Conservation (phyloP, 2,113 vertebrate species). For the Coregonus clupeaformis region DNA sequence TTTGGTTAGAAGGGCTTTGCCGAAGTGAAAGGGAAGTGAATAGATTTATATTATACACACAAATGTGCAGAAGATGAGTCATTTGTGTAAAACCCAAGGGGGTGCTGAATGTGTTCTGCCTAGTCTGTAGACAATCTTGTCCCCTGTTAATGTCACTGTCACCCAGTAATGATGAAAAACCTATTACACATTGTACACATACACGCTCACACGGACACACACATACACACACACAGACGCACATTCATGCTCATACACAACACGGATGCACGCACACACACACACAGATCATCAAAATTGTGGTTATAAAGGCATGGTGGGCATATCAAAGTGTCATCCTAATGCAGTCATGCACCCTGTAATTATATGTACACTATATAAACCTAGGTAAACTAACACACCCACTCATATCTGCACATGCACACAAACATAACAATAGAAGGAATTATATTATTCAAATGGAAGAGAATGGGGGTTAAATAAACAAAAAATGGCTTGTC, state of each 20-base stretch:
- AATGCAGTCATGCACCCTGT: background rate
- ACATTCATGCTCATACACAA: too few relatives aligned
- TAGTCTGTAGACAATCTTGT: conserved; percentile 49
- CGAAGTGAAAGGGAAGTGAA: conserved; percentile 34
- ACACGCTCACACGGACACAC: background rate
- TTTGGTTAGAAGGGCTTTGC: conserved; percentile 29
- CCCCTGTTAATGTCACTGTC: conserved; percentile 41
- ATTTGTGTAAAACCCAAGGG: conserved; percentile 55
- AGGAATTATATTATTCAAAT: conserved; percentile 27
- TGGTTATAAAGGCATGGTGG: too few relatives aligned
- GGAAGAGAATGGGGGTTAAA: conserved; percentile 41
- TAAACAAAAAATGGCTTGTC: conserved; percentile 18
- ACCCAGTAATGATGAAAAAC: conserved; percentile 46
- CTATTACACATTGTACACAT: conserved; percentile 25
- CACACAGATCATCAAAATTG: too few relatives aligned
- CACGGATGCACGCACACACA: background rate
- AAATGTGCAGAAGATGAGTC: conserved; percentile 44
- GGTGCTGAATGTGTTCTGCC: conserved; percentile 50
- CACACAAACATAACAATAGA: background rate
- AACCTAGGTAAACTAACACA: background rate
- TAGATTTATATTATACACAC: background rate
- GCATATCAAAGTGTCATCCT: too few relatives aligned
- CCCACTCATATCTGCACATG: background rate
- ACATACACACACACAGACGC: too few relatives aligned
- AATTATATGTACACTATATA: background rate